Base-by-base conservation (phyloP, 2,888 invertebrate species). In the Morpho helenor region DNA sequence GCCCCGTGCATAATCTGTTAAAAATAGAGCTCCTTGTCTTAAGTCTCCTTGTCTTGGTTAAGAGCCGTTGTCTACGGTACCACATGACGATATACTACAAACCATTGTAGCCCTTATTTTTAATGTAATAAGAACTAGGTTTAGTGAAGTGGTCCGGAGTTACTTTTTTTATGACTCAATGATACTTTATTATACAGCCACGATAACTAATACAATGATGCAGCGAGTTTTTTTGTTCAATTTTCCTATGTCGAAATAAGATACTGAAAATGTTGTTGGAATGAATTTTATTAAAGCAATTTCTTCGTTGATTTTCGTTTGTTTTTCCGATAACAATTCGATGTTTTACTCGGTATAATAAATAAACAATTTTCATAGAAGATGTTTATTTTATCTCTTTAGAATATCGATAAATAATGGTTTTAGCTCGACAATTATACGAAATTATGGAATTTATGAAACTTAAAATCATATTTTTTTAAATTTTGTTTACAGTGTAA, bases 1-100 rank as follows among this genome's bases (percentile, higher is more conserved):
- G 62, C 69, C 70, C 75, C 75, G 72, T 80, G 86, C 83, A 85
- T 87, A 85, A 86, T 86, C 80, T 79, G 78, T 77, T 84, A 86
- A 84, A 87, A 86, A 84, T 86, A 84, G 81, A 79, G 73, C 72
- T 73, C 76, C 73, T 77, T 73, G 69, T 73, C 74, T 75, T n/a
- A n/a, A n/a, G n/a, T n/a, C 72, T 73, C 76, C 73, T 77, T 73
- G 69, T 73, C 74, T 68, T 72, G 68, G 63, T 70, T 67, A 66
- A 76, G 76, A 64, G 71, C 68, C 71, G 73, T 74, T 71, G 73
- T 76, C 74, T 74, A 67, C 68, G 66, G 62, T 63, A 63, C 65
- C 63, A 64, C 65, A 61, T 61, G 60, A 61, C 60, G 63, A 59
- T 40, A 42, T 39, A 43, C 56, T 47, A 31, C 59, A 55, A 39